phyloP scores from a whole-genome alignment of 2,113 vertebrate genomes.

The Tetrao urogallus region DNA sequence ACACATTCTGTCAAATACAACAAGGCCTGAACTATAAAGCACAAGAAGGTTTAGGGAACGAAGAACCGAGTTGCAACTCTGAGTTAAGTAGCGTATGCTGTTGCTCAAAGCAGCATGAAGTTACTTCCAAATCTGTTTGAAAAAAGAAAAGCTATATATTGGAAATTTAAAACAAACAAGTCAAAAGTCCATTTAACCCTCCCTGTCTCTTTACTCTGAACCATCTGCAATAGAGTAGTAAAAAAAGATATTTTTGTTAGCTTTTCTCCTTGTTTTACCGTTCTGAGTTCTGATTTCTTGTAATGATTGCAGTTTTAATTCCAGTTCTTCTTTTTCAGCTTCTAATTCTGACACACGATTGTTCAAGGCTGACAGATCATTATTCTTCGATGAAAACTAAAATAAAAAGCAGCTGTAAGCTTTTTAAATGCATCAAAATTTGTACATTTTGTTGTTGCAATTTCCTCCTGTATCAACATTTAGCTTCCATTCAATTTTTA shows the following conservation, averaged over 20 bases:
- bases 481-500: background rate
- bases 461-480: background rate
- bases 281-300: constrained; percentile 82
- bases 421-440: background rate
- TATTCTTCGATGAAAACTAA: constrained; percentile 78
- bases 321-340: constrained; percentile 82
- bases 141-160: background rate
- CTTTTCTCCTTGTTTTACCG: constrained; percentile 69
- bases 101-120: background rate
- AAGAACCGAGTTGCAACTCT: background rate
- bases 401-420: background rate
- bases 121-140: background rate
- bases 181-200: background rate
- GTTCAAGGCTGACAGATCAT: constrained; percentile 75
- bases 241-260: background rate
- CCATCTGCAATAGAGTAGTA: background rate
- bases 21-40: background rate
- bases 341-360: constrained; percentile 80
- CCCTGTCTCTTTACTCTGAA: background rate
- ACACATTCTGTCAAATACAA: background rate
- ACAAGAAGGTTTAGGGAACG: background rate
- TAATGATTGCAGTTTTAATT: constrained; percentile 81
- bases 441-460: background rate
- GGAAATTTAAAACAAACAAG: background rate
- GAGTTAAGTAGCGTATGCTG: background rate